A percentile compares a stretch with the other conserved stretches of the same genome.
phyloP scores from a whole-genome alignment of 2,888 invertebrate species.

The Spicauda simplicius region DNA sequence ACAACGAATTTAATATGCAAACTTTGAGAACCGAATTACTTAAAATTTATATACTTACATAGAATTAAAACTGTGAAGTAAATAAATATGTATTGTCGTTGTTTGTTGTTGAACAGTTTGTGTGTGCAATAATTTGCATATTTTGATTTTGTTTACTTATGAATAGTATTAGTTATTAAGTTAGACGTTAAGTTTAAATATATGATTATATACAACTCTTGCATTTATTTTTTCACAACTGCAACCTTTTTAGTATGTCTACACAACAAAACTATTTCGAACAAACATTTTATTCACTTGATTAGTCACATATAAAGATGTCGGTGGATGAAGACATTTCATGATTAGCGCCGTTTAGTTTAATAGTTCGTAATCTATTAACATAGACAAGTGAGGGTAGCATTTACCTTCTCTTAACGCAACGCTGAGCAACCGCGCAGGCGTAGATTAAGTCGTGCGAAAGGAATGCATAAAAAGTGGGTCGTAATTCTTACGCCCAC shows the following conservation, averaged over 20 bases:
- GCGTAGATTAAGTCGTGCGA: too few species aligned
- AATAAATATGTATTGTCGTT: slow-evolving; percentile 21
- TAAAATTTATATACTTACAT: slow-evolving; percentile 14
- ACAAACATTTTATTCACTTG: too few species aligned
- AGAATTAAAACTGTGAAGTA: slow-evolving; percentile 15
- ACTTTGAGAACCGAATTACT: slow-evolving; percentile 24
- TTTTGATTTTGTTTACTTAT: slow-evolving; percentile 70
- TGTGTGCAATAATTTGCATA: slow-evolving; percentile 44
- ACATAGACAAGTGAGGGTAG: too few species aligned
- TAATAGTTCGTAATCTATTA: too few species aligned
- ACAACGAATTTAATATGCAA: slow-evolving; percentile 34
- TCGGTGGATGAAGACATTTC: too few species aligned
- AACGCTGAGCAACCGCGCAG: too few species aligned
- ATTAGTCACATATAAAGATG: too few species aligned
- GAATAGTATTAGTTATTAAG: slow-evolving; percentile 62
- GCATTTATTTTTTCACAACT: slow-evolving; percentile 31
- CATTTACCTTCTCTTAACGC: too few species aligned
- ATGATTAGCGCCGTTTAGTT: too few species aligned
- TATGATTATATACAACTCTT: slow-evolving; percentile 58
- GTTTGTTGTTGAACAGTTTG: slow-evolving; percentile 37
- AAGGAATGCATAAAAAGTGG: too few species aligned
- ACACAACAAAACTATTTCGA: too few species aligned
- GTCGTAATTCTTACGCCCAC: too few species aligned
- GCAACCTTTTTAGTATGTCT: neutral
- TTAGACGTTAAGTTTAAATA: slow-evolving; percentile 73